Percentiles rank a stretch among this genome's conserved stretches.
Evolutionary conservation across 2,113 vertebrate genomes (phyloP).

Genomic region (Hemibagrus wyckioides): DNA sequence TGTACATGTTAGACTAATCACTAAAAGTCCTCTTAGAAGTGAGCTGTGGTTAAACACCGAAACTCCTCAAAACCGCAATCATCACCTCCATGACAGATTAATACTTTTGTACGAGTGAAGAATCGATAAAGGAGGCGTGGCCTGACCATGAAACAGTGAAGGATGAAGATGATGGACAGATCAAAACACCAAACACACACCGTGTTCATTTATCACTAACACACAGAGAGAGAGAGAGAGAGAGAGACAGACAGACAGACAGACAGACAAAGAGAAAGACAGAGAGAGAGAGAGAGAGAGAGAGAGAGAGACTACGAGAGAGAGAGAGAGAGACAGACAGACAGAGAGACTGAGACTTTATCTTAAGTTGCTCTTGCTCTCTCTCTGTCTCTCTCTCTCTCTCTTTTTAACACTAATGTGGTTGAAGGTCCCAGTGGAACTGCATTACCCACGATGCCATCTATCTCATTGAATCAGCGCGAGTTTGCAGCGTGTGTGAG

Average conservation of each 20-base stretch:
- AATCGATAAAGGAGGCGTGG: conserved; percentile 2
- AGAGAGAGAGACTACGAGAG: no score
- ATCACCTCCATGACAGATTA: background rate
- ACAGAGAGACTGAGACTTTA: conserved; percentile 60
- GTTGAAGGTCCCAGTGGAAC: conserved; percentile 69
- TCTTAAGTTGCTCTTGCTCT: conserved; percentile 44
- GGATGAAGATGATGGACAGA: conserved; percentile 31
- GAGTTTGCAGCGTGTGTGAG: conserved; percentile 61
- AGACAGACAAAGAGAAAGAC: background rate
- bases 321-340: no score
- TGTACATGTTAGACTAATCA: background rate
- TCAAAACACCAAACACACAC: conserved; percentile 21
- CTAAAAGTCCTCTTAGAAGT: background rate
- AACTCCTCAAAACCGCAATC: background rate
- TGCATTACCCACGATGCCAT: conserved; percentile 64
- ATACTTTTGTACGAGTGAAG: background rate
- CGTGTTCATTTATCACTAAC: conserved; percentile 58
- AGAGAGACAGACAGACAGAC: background rate
- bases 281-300: no score
- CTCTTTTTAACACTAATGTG: conserved; percentile 63
- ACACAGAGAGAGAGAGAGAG: conserved; percentile 1
- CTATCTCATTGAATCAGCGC: conserved; percentile 69
- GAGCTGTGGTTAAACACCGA: background rate
- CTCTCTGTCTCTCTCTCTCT: conserved; percentile 27
- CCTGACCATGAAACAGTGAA: conserved; percentile 5